These are phyloP conservation scores for Nephrotoma guestfalica DNA, from an alignment of 2,888 invertebrate genomes.

Conservation along the genomic window DNA sequence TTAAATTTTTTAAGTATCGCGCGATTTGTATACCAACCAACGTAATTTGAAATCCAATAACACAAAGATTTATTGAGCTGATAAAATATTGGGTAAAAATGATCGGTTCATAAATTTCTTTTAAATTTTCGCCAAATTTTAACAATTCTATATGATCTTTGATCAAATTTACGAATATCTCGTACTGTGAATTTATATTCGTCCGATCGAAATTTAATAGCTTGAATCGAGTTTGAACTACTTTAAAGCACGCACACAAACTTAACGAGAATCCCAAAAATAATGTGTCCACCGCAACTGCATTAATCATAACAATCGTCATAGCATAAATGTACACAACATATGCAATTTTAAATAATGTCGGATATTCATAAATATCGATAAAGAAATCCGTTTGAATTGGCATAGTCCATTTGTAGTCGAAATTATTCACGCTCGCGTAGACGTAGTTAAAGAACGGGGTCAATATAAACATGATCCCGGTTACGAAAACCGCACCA, in stretches of 20 bases:
- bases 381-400: neutral
- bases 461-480: neutral
- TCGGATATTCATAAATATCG: neutral
- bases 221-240: neutral
- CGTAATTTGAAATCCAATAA: conserved; percentile 7
- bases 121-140: neutral
- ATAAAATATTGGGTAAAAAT: conserved; percentile 6
- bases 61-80: conserved; percentile 4
- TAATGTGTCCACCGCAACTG: neutral
- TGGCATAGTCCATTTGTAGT: neutral
- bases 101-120: neutral
- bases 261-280: neutral
- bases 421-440: neutral
- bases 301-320: neutral
- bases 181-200: neutral
- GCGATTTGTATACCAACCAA: neutral
- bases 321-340: neutral
- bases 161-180: neutral
- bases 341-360: neutral
- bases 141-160: neutral
- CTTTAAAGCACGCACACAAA: neutral
- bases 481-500: neutral
- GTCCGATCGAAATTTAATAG: neutral
- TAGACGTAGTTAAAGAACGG: neutral
- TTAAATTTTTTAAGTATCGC: neutral